phyloP scores from a whole-genome alignment of 2,113 vertebrate species.

The Nothocercus julius region DNA sequence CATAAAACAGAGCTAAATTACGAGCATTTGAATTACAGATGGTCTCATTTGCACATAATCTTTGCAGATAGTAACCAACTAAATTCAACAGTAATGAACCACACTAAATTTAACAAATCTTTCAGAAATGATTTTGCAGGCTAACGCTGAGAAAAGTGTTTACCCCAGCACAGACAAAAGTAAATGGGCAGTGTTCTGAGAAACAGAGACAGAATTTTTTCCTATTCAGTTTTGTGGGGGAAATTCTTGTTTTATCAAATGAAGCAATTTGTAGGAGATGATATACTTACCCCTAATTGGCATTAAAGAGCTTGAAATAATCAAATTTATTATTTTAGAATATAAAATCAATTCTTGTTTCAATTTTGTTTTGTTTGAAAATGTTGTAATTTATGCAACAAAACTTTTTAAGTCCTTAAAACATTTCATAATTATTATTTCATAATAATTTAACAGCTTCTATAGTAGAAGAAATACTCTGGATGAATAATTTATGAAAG shows the following conservation, averaged over 20 bases:
- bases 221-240: neutral
- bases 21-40: slow-evolving; percentile 22
- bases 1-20: neutral
- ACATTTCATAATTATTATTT: neutral
- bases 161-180: neutral
- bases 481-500: neutral
- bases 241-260: neutral
- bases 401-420: neutral
- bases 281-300: neutral
- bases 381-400: neutral
- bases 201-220: neutral
- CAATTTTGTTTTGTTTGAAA: neutral
- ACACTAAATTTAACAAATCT: neutral
- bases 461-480: neutral
- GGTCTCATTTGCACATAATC: neutral
- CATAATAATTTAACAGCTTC: neutral
- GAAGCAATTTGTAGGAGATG: neutral
- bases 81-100: neutral
- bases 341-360: neutral
- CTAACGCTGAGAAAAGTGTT: neutral
- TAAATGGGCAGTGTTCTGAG: neutral
- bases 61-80: neutral
- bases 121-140: neutral
- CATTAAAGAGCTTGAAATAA: neutral
- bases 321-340: neutral